Evolutionary conservation across 1,140 invertebrate genomes (phyloP).

Genomic region (Pectinophora gossypiella): DNA sequence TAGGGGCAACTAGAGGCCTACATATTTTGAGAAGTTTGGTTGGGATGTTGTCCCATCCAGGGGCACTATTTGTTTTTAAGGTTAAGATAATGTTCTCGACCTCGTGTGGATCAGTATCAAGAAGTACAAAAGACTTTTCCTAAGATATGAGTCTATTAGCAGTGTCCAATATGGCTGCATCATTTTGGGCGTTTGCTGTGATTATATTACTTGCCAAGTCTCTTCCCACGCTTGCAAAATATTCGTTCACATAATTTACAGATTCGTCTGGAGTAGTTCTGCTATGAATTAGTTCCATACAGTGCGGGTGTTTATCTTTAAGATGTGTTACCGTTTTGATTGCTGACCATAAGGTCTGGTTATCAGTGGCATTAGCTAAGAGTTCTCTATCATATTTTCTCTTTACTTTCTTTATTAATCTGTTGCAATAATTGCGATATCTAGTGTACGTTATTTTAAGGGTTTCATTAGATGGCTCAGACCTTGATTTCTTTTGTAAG

Average conservation of each 20-base stretch:
- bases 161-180: too few relatives aligned
- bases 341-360: not conserved
- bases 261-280: too few relatives aligned
- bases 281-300: too few relatives aligned
- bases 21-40: not conserved
- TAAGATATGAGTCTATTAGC: too few relatives aligned
- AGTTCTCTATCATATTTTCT: not conserved
- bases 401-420: not conserved
- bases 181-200: too few relatives aligned
- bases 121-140: not conserved
- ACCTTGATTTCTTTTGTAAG: not conserved
- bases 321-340: not conserved
- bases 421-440: not conserved
- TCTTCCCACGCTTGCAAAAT: too few relatives aligned
- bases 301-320: too few relatives aligned
- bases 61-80: not conserved
- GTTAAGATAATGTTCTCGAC: not conserved
- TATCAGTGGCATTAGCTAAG: not conserved
- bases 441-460: not conserved
- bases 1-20: not conserved
- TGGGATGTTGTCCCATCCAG: not conserved
- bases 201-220: too few relatives aligned
- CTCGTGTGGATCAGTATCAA: not conserved
- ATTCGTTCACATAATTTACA: too few relatives aligned
- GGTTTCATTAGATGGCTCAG: not conserved